Conservation (phyloP, 2,888 invertebrate genomes). For the Drosophila paracracens region DNA sequence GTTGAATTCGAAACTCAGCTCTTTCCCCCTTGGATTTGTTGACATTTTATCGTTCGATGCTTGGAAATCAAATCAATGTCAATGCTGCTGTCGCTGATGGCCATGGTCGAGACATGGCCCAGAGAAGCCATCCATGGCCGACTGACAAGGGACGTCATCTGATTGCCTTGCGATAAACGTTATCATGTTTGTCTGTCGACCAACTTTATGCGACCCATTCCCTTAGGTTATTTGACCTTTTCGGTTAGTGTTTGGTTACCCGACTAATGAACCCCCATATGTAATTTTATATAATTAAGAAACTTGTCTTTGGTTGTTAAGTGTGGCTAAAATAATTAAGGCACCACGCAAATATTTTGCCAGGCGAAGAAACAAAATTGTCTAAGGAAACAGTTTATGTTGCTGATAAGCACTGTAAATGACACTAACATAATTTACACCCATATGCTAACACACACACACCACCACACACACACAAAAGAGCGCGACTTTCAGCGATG, state of each 20-base stretch:
- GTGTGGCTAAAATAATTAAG: constrained; percentile 1
- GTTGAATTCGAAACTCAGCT: constrained; percentile 14
- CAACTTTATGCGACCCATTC: neutral
- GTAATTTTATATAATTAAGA: constrained; percentile 21
- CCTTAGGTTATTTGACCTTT: constrained; percentile 15
- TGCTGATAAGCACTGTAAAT: constrained; percentile 45
- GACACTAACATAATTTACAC: constrained; percentile 32
- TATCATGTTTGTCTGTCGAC: constrained; percentile 3
- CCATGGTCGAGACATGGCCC: constrained; percentile 21
- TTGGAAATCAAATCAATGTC: constrained; percentile 73
- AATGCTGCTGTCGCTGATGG: constrained; percentile 33
- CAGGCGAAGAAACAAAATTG: constrained; percentile 5
- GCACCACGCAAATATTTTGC: neutral
- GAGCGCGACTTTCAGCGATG: constrained; percentile 19
- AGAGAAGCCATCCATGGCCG: neutral
- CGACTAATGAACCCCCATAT: constrained; percentile 22
- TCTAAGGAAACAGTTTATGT: constrained; percentile 33
- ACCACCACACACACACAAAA: constrained; percentile 1
- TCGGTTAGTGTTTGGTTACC: neutral
- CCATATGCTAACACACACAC: neutral
- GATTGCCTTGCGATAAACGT: constrained; percentile 26
- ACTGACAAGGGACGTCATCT: constrained; percentile 3
- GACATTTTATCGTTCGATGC: constrained; percentile 54
- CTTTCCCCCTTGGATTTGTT: constrained; percentile 31
- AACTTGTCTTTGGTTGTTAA: constrained; percentile 5